These are phyloP conservation scores for Thalpophila matura DNA, from an alignment of 2,888 invertebrate genomes.

Conservation along the genomic window DNA sequence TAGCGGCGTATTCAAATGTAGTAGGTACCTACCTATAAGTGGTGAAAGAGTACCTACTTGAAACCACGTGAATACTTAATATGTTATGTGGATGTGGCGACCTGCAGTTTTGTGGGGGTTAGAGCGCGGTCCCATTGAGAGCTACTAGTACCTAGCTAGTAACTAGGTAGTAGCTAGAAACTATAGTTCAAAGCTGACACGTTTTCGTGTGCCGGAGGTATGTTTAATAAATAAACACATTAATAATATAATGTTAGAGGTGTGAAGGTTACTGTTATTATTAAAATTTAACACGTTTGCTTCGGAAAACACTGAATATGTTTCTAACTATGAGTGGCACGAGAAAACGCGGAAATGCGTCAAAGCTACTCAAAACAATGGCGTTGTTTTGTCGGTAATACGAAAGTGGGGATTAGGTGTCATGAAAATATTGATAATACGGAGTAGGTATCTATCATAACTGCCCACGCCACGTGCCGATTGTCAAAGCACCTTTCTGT, in stretches of 20 bases:
- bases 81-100: too few species aligned
- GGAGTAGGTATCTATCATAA: slow-evolving; percentile 3
- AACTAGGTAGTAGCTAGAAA: too few species aligned
- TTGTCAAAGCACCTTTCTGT: background rate
- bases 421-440: slow-evolving; percentile 2
- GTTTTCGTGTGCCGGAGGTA: too few species aligned
- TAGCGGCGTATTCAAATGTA: slow-evolving; percentile 6
- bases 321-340: slow-evolving; percentile 14
- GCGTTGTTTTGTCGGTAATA: slow-evolving; percentile 6
- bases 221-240: too few species aligned
- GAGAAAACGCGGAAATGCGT: slow-evolving; percentile 5
- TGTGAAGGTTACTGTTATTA: slow-evolving; percentile 14
- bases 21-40: background rate
- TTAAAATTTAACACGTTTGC: slow-evolving; percentile 24
- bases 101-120: background rate
- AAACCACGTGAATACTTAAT: slow-evolving; percentile 1
- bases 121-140: too few species aligned
- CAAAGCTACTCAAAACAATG: slow-evolving; percentile 6
- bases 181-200: too few species aligned
- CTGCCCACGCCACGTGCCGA: background rate
- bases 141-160: too few species aligned
- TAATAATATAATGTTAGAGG: background rate
- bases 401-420: slow-evolving; percentile 32
- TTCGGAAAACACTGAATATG: slow-evolving; percentile 1
- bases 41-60: background rate